Evolutionary conservation across 2,888 invertebrate genomes (phyloP).

Genomic region (Synanthedon formicaeformis): DNA sequence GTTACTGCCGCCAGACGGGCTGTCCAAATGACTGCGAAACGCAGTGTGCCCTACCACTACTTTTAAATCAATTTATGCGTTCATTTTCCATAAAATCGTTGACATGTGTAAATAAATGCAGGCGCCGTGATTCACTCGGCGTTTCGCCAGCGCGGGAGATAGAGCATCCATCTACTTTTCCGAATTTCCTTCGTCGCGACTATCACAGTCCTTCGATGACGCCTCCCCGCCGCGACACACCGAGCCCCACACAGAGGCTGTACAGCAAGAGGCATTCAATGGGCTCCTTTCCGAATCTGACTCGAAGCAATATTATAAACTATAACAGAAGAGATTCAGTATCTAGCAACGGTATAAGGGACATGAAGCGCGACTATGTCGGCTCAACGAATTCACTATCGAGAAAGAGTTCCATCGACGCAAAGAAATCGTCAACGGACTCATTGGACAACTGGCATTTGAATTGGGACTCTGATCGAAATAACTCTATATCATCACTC

Average conservation of each 20-base stretch:
- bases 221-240: constrained; percentile 62
- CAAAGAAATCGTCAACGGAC: constrained; percentile 74
- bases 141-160: constrained; percentile 70
- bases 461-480: constrained; percentile 76
- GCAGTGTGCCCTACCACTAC: too few species aligned
- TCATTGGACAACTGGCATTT: constrained; percentile 78
- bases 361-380: constrained; percentile 68
- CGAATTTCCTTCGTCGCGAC: constrained; percentile 74
- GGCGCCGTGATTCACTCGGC: constrained; percentile 72
- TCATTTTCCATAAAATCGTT: neutral
- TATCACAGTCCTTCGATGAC: constrained; percentile 60
- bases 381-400: constrained; percentile 52
- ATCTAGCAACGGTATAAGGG: constrained; percentile 44
- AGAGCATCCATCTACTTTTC: constrained; percentile 79
- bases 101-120: constrained; percentile 22
- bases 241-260: constrained; percentile 50
- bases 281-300: constrained; percentile 55
- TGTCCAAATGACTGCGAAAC: too few species aligned
- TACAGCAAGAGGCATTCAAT: constrained; percentile 53
- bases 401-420: constrained; percentile 64
- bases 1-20: too few species aligned
- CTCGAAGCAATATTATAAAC: constrained; percentile 46
- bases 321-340: constrained; percentile 58
- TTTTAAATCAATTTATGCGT: neutral
- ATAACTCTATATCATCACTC: constrained; percentile 72